Conservation (phyloP, 2,113 vertebrate genomes). For the Gopherus evgoodei region DNA sequence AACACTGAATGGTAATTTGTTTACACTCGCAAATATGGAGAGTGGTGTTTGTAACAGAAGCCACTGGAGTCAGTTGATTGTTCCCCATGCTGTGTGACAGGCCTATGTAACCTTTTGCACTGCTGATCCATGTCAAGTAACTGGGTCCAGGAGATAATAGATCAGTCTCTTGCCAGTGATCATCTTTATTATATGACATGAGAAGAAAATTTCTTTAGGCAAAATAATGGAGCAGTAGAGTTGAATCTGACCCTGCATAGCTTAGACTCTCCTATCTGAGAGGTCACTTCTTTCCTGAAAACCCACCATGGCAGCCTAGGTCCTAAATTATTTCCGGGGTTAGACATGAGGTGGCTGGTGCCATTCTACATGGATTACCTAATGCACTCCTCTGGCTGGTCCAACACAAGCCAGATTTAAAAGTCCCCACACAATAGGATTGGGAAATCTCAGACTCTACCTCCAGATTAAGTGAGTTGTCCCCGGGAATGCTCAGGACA, state of each 20-base stretch:
- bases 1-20: background rate
- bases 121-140: background rate
- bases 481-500: too few species aligned
- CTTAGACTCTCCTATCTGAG: too few species aligned
- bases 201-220: background rate
- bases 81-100: background rate
- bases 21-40: background rate
- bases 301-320: too few species aligned
- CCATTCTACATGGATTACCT: too few species aligned
- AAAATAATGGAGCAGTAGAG: too few species aligned
- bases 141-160: background rate
- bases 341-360: too few species aligned
- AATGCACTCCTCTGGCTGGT: background rate
- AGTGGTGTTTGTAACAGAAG: background rate
- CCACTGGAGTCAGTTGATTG: background rate
- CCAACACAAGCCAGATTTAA: background rate
- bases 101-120: fast-evolving
- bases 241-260: too few species aligned
- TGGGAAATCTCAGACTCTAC: background rate
- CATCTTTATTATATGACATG: background rate
- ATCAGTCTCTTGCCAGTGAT: background rate
- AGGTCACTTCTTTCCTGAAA: too few species aligned
- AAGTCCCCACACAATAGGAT: background rate
- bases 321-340: too few species aligned
- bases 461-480: background rate